These are phyloP conservation scores for Philhelius pedissequus DNA, from an alignment of 2,888 invertebrate species.

Conservation along the genomic window DNA sequence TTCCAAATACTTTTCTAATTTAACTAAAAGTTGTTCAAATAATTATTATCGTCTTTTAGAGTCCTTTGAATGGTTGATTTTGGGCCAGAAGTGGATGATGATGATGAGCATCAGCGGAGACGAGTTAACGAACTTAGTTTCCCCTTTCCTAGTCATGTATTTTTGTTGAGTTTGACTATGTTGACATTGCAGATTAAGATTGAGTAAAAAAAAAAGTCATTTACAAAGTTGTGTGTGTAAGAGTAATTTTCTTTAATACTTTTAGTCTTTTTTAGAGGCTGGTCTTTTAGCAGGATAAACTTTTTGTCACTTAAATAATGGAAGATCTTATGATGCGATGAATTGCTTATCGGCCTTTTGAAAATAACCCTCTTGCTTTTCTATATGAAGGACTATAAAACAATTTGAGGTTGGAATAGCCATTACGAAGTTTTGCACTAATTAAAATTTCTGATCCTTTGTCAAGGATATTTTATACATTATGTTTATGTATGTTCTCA, in stretches of 20 bases:
- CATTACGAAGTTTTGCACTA: not conserved
- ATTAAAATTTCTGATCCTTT: slow-evolving; percentile 14
- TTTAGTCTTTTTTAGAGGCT: not conserved
- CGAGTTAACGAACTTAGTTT: not conserved
- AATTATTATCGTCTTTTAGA: not conserved
- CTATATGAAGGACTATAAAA: not conserved
- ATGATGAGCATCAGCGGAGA: not conserved
- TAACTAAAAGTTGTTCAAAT: not conserved
- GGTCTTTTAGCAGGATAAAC: not conserved
- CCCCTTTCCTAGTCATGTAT: not conserved
- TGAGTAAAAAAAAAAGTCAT: not conserved
- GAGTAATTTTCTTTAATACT: slow-evolving; percentile 13
- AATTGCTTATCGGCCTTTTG: not conserved
- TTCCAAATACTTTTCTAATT: slow-evolving; percentile 1
- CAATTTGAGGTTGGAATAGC: not conserved
- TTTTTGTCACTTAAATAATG: not conserved
- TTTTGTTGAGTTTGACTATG: not conserved
- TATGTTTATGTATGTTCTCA: not conserved
- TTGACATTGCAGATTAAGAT: slow-evolving; percentile 12
- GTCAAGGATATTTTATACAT: not conserved
- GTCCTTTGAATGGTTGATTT: not conserved
- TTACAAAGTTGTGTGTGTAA: not conserved
- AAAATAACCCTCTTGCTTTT: not conserved
- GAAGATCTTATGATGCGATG: not conserved
- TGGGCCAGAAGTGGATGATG: not conserved